Evolutionary conservation across 2,113 vertebrate genomes (phyloP).

Genomic region (Sakesphorus luctuosus): DNA sequence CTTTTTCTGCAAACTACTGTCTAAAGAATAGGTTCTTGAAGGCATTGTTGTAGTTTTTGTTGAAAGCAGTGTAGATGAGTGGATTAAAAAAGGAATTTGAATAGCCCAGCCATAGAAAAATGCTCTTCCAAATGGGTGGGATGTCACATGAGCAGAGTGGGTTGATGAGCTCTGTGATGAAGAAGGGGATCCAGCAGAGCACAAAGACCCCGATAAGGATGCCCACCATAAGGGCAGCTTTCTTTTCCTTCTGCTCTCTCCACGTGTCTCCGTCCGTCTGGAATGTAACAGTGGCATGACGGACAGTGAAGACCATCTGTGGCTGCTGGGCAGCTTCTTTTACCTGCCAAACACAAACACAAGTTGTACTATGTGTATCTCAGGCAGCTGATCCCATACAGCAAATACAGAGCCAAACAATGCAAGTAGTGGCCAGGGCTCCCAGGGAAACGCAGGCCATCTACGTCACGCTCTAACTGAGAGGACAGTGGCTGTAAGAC

Average conservation of each 20-base stretch:
- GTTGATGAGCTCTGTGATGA: slow-evolving; percentile 91
- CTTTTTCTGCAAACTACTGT: slow-evolving; percentile 76
- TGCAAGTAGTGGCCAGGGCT: neutral
- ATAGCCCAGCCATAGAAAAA: slow-evolving; percentile 97
- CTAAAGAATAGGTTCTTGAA: slow-evolving; percentile 91
- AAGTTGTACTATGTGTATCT: neutral
- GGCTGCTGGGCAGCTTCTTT: slow-evolving; percentile 84
- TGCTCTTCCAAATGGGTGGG: slow-evolving; percentile 92
- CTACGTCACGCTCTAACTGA: neutral
- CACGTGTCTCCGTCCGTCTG: slow-evolving; percentile 90
- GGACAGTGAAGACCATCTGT: slow-evolving; percentile 87
- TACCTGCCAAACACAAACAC: slow-evolving; percentile 77
- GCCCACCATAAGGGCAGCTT: slow-evolving; percentile 93
- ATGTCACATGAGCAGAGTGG: slow-evolving; percentile 90
- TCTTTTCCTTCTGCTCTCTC: slow-evolving; percentile 94
- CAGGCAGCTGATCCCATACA: neutral
- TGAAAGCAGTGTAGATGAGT: slow-evolving; percentile 96
- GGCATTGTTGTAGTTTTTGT: slow-evolving; percentile 96
- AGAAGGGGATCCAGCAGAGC: slow-evolving; percentile 98
- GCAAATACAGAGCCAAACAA: neutral
- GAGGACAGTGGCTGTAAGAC: neutral
- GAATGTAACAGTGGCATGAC: slow-evolving; percentile 89
- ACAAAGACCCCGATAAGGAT: slow-evolving; percentile 94
- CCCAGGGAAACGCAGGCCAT: neutral
- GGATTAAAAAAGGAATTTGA: slow-evolving; percentile 99